Base-by-base conservation (phyloP, 2,888 invertebrate genomes). In the Mystacides longicornis region DNA sequence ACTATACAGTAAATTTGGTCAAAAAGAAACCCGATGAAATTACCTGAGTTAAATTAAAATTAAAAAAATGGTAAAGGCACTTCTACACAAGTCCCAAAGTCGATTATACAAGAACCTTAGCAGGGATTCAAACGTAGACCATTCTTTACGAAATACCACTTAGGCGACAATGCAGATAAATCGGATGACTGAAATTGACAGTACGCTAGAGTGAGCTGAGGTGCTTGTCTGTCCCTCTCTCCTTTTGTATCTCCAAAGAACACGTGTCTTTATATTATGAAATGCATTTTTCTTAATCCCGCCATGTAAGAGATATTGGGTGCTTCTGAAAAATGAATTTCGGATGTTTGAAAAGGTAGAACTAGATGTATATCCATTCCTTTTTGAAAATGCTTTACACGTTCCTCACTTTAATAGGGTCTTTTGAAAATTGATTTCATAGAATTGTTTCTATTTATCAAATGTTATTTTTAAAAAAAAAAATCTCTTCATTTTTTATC, bases 171-270 rank as follows among this genome's bases (percentile, higher is more conserved):
- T 48, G 23, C 23, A 48, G 48, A 48, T 23, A 48, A 23, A 48
- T 48, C 48, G 48, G 48, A 48, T 48, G 48, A 48, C n/a, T 48
- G 23, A 48, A 48, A 48, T 21, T 45, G 37, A 37, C 37, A 37
- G 14, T 37, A 37, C 37, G 37, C 37, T 37, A 16, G 37, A 16
- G 16, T 16, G 37, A 37, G 37, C 14, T n/a, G 16, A 37, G 37
- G 14, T n/a, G 37, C 4, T 14, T 14, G 3, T 37, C 16, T 37
- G 14, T 14, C 37, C 16, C 14, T 27, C 27, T 11, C 16, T 37
- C 14, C 37, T 14, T 37, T 37, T 37, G 37, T 37, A 14, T 37
- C 14, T 14, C 16, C 37, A 37, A 37, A 16, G 37, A 37, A 37
- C 37, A 37, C 37, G 37, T 37, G 37, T 37, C 37, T n/a, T 37